Evolutionary conservation across 2,113 vertebrate species (phyloP).

Genomic region (Sturnus vulgaris): DNA sequence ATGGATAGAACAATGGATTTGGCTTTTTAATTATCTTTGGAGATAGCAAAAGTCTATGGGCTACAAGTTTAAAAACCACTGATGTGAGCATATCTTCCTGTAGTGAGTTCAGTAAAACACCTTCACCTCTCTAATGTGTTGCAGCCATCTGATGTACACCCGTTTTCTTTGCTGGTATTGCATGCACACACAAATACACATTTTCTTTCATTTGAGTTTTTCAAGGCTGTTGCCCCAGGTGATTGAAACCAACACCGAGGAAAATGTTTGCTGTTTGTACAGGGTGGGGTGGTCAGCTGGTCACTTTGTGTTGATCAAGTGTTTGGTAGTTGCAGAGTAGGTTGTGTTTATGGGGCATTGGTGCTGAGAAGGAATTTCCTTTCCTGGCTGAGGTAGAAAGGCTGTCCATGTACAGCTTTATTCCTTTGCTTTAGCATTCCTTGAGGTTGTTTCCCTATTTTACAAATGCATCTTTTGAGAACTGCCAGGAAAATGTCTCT

Average conservation of each 20-base stretch:
- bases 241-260: neutral
- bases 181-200: fast-evolving
- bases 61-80: neutral
- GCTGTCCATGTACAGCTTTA: slow-evolving; percentile 27
- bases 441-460: slow-evolving; percentile 57
- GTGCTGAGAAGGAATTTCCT: slow-evolving; percentile 52
- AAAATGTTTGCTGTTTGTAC: neutral
- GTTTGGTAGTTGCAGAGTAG: neutral
- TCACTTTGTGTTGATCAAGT: neutral
- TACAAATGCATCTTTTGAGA: slow-evolving; percentile 60
- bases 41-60: neutral
- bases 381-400: slow-evolving; percentile 53
- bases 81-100: neutral
- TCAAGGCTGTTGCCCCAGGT: neutral
- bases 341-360: slow-evolving; percentile 6
- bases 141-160: neutral
- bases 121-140: neutral
- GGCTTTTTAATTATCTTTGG: neutral
- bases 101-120: neutral
- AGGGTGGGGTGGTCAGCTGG: neutral
- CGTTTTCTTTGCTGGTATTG: neutral
- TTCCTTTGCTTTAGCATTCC: slow-evolving; percentile 62
- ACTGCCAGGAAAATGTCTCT: slow-evolving; percentile 60
- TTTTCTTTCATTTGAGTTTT: neutral
- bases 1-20: neutral